Evolutionary conservation across 2,113 vertebrate genomes (phyloP).

Genomic region (Boleophthalmus pectinirostris): DNA sequence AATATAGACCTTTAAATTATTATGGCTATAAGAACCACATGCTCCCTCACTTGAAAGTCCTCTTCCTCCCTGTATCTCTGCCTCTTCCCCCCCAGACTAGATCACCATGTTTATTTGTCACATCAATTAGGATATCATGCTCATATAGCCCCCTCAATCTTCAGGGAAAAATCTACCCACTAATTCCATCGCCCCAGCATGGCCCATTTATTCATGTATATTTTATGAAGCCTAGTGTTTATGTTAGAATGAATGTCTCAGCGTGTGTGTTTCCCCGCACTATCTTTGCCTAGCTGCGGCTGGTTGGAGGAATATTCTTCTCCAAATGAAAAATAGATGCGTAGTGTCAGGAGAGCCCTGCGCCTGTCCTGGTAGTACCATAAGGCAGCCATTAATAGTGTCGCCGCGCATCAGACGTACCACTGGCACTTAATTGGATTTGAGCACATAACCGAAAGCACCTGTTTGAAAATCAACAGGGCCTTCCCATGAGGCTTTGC

Average conservation of each 20-base stretch:
- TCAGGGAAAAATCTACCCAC: conserved; percentile 59
- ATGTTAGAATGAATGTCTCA: conserved; percentile 53
- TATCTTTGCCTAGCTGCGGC: conserved; percentile 30
- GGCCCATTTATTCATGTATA: conserved; percentile 70
- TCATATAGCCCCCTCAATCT: conserved; percentile 46
- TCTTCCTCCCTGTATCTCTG: conserved; percentile 7
- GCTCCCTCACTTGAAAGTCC: background rate
- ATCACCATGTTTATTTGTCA: conserved; percentile 61
- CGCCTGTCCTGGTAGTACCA: conserved; percentile 78
- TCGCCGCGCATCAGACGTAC: conserved; percentile 78
- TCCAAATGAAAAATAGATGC: conserved; percentile 83
- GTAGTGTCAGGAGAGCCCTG: conserved; percentile 73
- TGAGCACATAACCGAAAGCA: conserved; percentile 76
- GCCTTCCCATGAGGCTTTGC: conserved; percentile 59
- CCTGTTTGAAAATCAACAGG: conserved; percentile 75
- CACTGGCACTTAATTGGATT: conserved; percentile 78
- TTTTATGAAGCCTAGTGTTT: conserved; percentile 67
- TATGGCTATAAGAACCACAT: background rate
- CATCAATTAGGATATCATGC: conserved; percentile 66
- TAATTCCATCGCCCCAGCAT: conserved; percentile 62
- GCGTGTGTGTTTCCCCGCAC: conserved; percentile 14
- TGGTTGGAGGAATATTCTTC: conserved; percentile 52
- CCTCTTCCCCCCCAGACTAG: conserved; percentile 45
- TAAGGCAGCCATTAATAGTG: conserved; percentile 82
- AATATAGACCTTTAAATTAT: background rate